Base-by-base conservation (phyloP, 2,888 invertebrate genomes). In the Nasonia oneida region DNA sequence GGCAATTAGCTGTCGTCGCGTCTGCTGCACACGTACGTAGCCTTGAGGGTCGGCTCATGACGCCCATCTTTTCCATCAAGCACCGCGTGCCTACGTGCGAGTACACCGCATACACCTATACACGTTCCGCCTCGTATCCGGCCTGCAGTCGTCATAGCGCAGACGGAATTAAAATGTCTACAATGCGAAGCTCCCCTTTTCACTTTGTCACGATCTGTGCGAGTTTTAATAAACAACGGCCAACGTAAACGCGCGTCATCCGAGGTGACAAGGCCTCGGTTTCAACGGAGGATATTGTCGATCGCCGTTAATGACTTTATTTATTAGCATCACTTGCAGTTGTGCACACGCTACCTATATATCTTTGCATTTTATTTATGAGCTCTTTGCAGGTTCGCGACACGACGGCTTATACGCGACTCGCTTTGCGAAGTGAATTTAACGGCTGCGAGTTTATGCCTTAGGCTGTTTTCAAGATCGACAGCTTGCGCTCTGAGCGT, bases 141-240 rank as follows among this genome's bases (percentile, higher is more conserved):
- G 57, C 57, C 57, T 15, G 57, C 15, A 57, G 57, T 57, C 5
- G 53, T 18, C 14, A 18, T 18, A 8, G 23, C 6, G 61, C n/a
- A 23, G 15, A n/a, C 61, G 23, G n/a, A 23, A 61, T 29, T 67
- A 67, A 67, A 64, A 67, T 33, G 14, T 14, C 67, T 14, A 67
- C 29, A 67, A 33, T 29, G 29, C 67, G 67, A 67, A 67, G 67
- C 67, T 67, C 29, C 12, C 33, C 67, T 67, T 67, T 67, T 67
- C 67, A 33, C 67, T 1, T 33, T 67, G 29, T 67, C 33, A 67
- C 29, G 5, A n/a, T 23, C 3, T 33, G 33, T 4, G 67, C 67
- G 23, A 33, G 14, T 33, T 29, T 29, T 29, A 29, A 67, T 67
- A n/a, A 64, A 64, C n/a, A n/a, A 64, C 33, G 67, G 29, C 4